Evolutionary conservation across 53 echinoderm and acorn worm genomes (phyloP).

Genomic region (Arbacia lixula): DNA sequence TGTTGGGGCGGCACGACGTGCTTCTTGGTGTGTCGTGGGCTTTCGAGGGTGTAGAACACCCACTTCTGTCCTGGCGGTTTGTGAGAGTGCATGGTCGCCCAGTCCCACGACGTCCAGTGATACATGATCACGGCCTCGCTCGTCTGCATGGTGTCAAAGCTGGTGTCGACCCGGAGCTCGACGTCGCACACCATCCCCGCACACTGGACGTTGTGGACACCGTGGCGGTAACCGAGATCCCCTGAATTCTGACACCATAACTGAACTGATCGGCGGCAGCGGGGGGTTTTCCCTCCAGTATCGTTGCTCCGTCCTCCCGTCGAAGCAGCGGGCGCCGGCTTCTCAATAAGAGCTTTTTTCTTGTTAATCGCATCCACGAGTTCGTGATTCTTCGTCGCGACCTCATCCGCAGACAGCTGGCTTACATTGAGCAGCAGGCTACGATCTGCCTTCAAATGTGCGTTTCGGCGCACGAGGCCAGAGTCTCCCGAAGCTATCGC

Average conservation of each 20-base stretch:
- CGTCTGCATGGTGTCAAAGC: conserved; percentile 10
- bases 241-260: not conserved
- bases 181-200: conserved; percentile 25
- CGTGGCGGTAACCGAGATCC: conserved; percentile 10
- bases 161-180: not conserved
- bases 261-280: conserved; percentile 6
- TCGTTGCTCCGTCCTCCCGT: no score
- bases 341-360: no score
- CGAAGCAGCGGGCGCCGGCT: no score
- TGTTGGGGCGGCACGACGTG: conserved; percentile 18
- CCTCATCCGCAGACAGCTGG: no score
- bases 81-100: conserved; percentile 7
- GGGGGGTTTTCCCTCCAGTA: no score
- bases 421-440: no score
- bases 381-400: no score
- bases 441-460: no score
- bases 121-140: conserved; percentile 21
- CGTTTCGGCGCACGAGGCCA: no score
- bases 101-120: conserved; percentile 33
- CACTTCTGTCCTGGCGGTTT: conserved; percentile 57
- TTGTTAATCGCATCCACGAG: no score
- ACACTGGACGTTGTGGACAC: conserved; percentile 3
- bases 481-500: no score
- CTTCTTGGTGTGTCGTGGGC: conserved; percentile 39
- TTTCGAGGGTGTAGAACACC: conserved; percentile 72